These are phyloP conservation scores for Acleris laterana DNA, from an alignment of 2,888 invertebrate genomes.

Conservation along the genomic window DNA sequence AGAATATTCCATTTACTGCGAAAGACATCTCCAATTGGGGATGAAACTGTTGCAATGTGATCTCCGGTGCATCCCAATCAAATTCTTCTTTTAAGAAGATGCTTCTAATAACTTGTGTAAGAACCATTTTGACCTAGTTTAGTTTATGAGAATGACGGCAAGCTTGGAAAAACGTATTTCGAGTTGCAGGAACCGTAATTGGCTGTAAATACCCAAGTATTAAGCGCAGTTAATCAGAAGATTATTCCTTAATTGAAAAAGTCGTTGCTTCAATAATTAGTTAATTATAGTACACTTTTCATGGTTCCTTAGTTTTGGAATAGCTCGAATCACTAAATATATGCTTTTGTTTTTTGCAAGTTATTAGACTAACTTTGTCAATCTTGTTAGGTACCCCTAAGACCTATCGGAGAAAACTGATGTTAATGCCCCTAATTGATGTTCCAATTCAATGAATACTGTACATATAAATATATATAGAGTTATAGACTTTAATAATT, in stretches of 20 bases:
- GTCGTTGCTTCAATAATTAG: conserved; percentile 3
- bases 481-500: too few species aligned
- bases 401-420: too few species aligned
- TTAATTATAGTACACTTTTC: not conserved
- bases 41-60: conserved; percentile 60
- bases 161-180: conserved; percentile 11
- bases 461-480: too few species aligned
- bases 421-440: too few species aligned
- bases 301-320: too few species aligned
- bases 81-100: conserved; percentile 39
- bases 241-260: not conserved
- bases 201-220: not conserved
- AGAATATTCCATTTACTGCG: conserved; percentile 60
- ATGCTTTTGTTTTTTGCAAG: too few species aligned
- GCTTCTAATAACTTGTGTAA: not conserved
- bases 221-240: conserved; percentile 4
- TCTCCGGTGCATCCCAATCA: conserved; percentile 52
- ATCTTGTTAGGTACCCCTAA: too few species aligned
- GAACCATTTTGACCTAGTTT: conserved; percentile 11
- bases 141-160: not conserved
- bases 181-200: conserved; percentile 13
- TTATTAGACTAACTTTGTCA: too few species aligned
- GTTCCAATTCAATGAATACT: too few species aligned
- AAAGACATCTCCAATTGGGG: conserved; percentile 58
- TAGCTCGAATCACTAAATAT: too few species aligned